These are phyloP conservation scores for Gila orcuttii DNA, from an alignment of 2,113 vertebrate genomes.

Conservation along the genomic window DNA sequence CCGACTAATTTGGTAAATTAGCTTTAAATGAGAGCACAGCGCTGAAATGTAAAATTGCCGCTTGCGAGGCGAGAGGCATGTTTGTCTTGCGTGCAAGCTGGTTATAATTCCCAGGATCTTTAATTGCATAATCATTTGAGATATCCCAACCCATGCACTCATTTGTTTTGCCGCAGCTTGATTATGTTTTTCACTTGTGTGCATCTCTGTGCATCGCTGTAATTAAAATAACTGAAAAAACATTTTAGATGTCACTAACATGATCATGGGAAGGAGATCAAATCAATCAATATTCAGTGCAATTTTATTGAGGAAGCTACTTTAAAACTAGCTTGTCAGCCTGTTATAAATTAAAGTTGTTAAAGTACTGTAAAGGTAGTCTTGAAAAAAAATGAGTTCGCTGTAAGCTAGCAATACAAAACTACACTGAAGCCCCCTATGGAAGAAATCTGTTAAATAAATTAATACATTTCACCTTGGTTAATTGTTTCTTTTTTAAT, in stretches of 20 bases:
- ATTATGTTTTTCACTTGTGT: constrained; percentile 36
- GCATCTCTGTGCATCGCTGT: neutral
- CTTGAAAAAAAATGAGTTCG: neutral
- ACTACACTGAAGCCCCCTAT: too few species aligned
- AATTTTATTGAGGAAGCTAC: neutral
- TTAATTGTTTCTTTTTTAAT: neutral
- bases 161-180: constrained; percentile 32
- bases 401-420: neutral
- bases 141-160: constrained; percentile 33
- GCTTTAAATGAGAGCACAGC: constrained; percentile 49
- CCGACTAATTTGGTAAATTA: constrained; percentile 43
- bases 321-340: neutral
- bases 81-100: constrained; percentile 14
- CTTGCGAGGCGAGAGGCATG: neutral
- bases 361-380: neutral
- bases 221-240: constrained; percentile 35
- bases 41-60: constrained; percentile 25
- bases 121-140: constrained; percentile 48
- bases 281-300: neutral
- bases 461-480: too few species aligned
- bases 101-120: constrained; percentile 39
- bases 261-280: constrained; percentile 5
- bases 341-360: neutral
- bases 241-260: constrained; percentile 13
- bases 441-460: neutral